Base-by-base conservation (phyloP, 1,140 invertebrate species). In the Cryptotermes secundus region DNA sequence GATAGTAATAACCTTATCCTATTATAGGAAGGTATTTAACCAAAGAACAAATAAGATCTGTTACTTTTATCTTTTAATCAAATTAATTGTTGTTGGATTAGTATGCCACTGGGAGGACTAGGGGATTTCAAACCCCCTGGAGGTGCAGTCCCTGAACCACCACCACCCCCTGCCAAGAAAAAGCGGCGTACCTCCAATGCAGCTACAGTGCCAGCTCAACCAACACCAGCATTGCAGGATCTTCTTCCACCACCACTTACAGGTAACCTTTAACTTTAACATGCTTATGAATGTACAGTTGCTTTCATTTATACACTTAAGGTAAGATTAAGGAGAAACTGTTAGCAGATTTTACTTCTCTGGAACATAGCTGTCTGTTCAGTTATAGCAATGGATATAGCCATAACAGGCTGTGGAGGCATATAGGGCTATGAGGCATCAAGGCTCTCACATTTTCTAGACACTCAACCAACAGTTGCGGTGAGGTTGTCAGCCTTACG, bases 241-340 rank as follows among this genome's bases (percentile, higher is more conserved):
- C 89, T 97, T 85, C 91, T 96, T 85, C 96, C 96, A 38, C 96
- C 96, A 24, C 94, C 96, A 42, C 93, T 95, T 87, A 93, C 95
- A 79, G 96, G 91, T 91, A 86, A 85, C 26, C n/a, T 45, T 45
- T 45, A 10, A 14, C 22, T 49, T 49, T 49, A 49, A 49, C 45
- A 49, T 19, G 14, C 22, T 16, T 22, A 49, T 49, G 16, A 22
- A 49, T 49, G 1, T 49, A 45, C 45, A 45, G 45, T 45, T 45
- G 45, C 9, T 45, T 45, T 45, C 9, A 45, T 45, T 45, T 38
- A 38, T 38, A 38, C 4, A 38, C 12, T 4, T 38, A 38, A 38
- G 38, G 38, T 12, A 38, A 38, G 38, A 38, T 6, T 38, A 38
- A 38, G 38, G 12, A 12, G 38, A 38, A 38, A 6, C 38, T 38